Evolutionary conservation across 2,888 invertebrate species (phyloP), one percentile per base, ranked within the genome.

Genomic region (Yponomeuta sedellus): DNA sequence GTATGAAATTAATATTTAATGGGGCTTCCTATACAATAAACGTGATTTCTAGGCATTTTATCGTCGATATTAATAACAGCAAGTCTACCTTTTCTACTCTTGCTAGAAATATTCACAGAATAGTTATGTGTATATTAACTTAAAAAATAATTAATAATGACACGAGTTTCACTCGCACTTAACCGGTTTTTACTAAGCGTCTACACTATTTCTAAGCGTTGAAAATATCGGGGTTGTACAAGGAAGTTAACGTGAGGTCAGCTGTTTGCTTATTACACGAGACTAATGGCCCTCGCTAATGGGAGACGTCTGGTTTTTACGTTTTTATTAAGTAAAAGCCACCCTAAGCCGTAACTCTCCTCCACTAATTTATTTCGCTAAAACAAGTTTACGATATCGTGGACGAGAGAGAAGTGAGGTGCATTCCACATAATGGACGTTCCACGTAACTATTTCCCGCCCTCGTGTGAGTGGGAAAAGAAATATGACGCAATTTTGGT

Each of bases 401-500:
- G 44, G 19, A 34, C 28, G 34, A 61, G n/a, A 61, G n/a, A 25
- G 28, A 61, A 61, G 44, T 12, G 44, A 52, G 44, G 44, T 52
- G 44, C 61, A 61, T 61, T 61, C 28, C n/a, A 25, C 25, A 56
- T 64, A 64, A 64, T 64, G 57, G 57, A 52, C 56, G 56, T 19
- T 83, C 79, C 81, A 75, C 77, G 77, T 77, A 83, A 88, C 88
- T 90, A 88, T 86, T 88, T 83, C 78, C 82, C 78, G 76, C 75
- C 77, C 75, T 16, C 57, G 72, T 74, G 77, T 79, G 80, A 82
- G 85, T 83, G 86, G 75, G 83, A 81, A 83, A 88, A 89, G 88
- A 91, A 89, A 89, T 89, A 89, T 90, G 88, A 88, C 84, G 89
- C 90, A 91, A 91, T 91, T 90, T 88, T 81, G 83, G 88, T 91